These are phyloP conservation scores for Xiphophorus birchmanni DNA, from an alignment of 2,797 vertebrate species.

Conservation along the genomic window DNA sequence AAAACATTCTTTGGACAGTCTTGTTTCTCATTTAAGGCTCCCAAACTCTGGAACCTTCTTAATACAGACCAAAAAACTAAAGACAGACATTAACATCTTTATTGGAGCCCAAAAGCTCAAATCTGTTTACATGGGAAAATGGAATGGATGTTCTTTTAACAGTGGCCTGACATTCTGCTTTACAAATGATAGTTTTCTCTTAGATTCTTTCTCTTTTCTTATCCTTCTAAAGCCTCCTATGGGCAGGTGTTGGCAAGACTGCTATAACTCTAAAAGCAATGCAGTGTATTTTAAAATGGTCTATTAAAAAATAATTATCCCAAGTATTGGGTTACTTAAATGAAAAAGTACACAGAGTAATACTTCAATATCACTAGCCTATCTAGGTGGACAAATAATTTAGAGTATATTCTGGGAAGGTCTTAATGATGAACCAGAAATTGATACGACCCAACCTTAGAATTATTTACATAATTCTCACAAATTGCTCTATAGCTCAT, in stretches of 20 bases:
- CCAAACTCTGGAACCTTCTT: background rate
- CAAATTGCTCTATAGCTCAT: background rate
- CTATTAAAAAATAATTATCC: background rate
- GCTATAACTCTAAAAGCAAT: too few species aligned
- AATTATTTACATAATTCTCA: background rate
- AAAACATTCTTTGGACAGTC: background rate
- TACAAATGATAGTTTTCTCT: background rate
- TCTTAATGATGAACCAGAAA: background rate
- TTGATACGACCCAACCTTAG: background rate
- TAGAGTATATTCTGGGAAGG: background rate
- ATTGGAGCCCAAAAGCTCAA: background rate
- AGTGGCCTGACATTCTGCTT: background rate
- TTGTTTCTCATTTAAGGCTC: background rate
- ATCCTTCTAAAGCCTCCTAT: too few species aligned
- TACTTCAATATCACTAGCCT: background rate
- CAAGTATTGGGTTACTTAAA: background rate
- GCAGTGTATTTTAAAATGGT: too few species aligned
- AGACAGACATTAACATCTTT: background rate
- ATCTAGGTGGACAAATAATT: background rate
- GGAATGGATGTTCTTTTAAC: background rate
- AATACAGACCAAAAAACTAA: background rate
- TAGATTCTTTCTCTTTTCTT: background rate
- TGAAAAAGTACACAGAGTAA: background rate
- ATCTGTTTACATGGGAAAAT: background rate
- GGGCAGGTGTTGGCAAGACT: too few species aligned